Evolutionary conservation across 2,113 vertebrate species (phyloP), one percentile per base, ranked within the genome.

Genomic region (Tenrec ecaudatus): DNA sequence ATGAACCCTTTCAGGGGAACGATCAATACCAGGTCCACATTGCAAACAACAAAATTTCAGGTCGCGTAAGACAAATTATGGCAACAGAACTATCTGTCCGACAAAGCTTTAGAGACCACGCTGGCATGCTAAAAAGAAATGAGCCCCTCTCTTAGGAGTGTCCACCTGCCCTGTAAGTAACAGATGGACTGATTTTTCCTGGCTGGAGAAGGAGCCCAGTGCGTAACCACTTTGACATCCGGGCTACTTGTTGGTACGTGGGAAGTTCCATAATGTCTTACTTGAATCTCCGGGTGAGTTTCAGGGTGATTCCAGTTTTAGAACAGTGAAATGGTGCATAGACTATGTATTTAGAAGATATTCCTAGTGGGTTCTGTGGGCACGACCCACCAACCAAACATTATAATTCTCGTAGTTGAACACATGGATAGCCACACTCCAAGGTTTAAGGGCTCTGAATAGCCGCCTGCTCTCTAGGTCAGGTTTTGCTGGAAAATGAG

Each of bases 1-100:
- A 85, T 40, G 64, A 92, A 82, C 10, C 6, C 53, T 53, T 89
- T 89, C 27, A 93, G 75, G 77, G 93, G 71, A 94, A 88, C 19
- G 78, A 69, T 86, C 82, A 79, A 82, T 75, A 91, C 17, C 73
- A 20, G 83, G 8, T 14, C 25, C n/a, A 90, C 17, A 58, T 0
- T 38, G 23, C 62, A 89, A 90, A 95, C n/a, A 91, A 4, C 31
- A 71, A 88, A 88, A 89, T 38, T 86, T 14, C 29, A 4, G 47
- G 62, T 29, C 29, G 87, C 4, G n/a, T 73, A 79, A 76, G 77
- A 43, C 69, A 71, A 27, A 40, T 11, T 36, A 40, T 36, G 38
- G 82, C 66, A 88, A 94, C 78, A 82, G 40, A 79, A 89, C 40
- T 80, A 7, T 57, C 19, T 64, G 57, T 38, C 33, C 90, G 38